These are phyloP conservation scores for Muschampia plurimacula DNA, from an alignment of 2,888 invertebrate species.

Conservation along the genomic window DNA sequence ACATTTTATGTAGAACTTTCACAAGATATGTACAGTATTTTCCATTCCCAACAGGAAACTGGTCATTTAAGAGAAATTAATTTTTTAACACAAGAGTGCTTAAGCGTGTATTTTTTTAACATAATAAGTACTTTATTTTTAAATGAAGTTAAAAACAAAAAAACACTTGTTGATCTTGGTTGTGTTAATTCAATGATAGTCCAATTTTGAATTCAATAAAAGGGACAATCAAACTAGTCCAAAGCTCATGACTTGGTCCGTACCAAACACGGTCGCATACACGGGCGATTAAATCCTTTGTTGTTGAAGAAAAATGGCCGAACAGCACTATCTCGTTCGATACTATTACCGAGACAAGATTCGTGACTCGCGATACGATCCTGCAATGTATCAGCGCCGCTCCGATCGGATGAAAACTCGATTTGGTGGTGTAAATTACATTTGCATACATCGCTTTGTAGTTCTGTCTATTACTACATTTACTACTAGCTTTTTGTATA, in stretches of 20 bases:
- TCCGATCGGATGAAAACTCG: conserved; percentile 12
- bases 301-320: conserved; percentile 77
- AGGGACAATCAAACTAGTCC: background rate
- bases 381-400: conserved; percentile 1
- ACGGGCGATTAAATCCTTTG: conserved; percentile 76
- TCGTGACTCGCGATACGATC: conserved; percentile 54
- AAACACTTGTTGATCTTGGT: background rate
- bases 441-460: conserved; percentile 33
- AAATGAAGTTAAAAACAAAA: too few species aligned
- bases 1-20: too few species aligned
- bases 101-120: too few species aligned
- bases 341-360: conserved; percentile 73
- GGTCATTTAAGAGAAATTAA: too few species aligned
- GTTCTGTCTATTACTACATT: conserved; percentile 2
- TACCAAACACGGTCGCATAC: conserved; percentile 55
- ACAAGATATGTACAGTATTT: too few species aligned
- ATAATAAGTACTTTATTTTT: too few species aligned
- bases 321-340: conserved; percentile 65
- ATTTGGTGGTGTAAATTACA: conserved; percentile 35
- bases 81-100: too few species aligned
- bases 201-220: background rate
- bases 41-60: too few species aligned
- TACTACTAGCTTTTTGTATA: background rate
- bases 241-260: background rate
- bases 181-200: too few species aligned